phyloP scores from a whole-genome alignment of 2,113 vertebrate species.

The Parotia lawesii region DNA sequence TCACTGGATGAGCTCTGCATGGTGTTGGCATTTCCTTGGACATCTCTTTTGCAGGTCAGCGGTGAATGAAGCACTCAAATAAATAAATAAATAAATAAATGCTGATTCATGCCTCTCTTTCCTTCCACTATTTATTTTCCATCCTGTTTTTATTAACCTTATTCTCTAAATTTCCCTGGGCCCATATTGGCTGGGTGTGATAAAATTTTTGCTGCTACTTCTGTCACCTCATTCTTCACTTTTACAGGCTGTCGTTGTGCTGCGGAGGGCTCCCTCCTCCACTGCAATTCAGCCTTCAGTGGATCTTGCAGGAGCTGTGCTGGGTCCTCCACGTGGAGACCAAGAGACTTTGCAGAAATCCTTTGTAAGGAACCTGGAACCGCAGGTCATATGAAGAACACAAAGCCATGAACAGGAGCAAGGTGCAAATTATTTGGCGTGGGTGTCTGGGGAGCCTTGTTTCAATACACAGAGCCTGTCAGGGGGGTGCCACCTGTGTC shows the following conservation, averaged over 20 bases:
- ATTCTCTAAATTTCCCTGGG: background rate
- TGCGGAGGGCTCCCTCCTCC: background rate
- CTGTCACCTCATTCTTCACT: background rate
- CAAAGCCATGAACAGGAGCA: fast-evolving
- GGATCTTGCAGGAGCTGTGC: background rate
- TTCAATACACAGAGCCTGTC: fast-evolving
- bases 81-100: background rate
- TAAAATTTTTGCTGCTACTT: background rate
- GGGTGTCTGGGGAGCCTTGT: fast-evolving
- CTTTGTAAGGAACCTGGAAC: background rate
- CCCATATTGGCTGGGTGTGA: background rate
- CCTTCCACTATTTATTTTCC: background rate
- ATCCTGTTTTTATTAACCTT: background rate
- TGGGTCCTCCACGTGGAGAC: fast-evolving
- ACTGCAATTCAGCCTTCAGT: background rate
- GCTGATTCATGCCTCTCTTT: background rate
- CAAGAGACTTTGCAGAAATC: background rate
- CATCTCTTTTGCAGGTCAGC: background rate
- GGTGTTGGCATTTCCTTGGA: fast-evolving
- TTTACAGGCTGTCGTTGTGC: background rate
- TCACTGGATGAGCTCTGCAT: fast-evolving
- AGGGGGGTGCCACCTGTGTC: fast-evolving
- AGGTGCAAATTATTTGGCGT: fast-evolving
- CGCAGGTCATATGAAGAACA: fast-evolving
- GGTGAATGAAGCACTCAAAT: background rate